These are phyloP conservation scores for Grammomys dolichurus DNA, from an alignment of 2,113 vertebrate species.

Conservation along the genomic window DNA sequence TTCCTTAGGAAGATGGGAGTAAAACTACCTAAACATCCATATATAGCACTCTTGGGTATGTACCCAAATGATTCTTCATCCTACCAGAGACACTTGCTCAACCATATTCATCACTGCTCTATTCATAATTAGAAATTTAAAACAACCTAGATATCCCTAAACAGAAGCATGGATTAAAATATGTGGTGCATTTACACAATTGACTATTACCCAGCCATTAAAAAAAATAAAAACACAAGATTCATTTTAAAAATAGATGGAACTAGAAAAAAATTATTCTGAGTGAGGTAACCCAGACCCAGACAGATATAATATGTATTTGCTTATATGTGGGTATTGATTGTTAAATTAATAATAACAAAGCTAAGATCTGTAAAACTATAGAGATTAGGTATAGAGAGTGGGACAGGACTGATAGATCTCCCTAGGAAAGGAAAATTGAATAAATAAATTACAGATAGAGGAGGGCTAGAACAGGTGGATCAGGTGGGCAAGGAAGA, in stretches of 20 bases:
- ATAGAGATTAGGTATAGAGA: neutral
- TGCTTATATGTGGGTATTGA: neutral
- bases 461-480: neutral
- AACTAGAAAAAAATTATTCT: neutral
- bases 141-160: neutral
- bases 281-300: neutral
- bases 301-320: neutral
- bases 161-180: neutral
- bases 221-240: neutral
- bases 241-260: neutral
- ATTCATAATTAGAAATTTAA: neutral
- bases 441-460: neutral
- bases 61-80: neutral
- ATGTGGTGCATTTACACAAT: neutral
- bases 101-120: neutral
- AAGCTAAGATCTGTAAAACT: neutral
- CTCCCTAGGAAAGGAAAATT: neutral
- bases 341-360: neutral
- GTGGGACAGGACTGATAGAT: neutral
- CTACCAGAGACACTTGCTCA: neutral
- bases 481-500: neutral
- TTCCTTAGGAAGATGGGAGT: neutral
- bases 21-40: neutral
- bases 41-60: neutral
- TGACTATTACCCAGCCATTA: neutral